Evolutionary conservation across 2,113 vertebrate species (phyloP).

Genomic region (Barbus barbus): DNA sequence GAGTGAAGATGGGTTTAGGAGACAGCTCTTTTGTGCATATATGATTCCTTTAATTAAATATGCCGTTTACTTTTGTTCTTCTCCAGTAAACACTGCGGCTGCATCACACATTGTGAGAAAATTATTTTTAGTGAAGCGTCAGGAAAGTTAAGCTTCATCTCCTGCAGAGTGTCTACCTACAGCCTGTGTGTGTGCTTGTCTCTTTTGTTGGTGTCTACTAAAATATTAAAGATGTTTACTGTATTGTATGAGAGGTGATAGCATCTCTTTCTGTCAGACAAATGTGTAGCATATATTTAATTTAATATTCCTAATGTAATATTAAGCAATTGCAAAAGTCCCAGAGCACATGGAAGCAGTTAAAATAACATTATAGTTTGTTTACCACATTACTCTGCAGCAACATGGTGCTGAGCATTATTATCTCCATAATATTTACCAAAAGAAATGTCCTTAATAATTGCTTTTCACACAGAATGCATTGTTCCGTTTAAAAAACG

Average conservation of each 20-base stretch:
- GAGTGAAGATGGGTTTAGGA: not conserved
- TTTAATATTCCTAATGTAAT: slow-evolving; percentile 34
- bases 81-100: slow-evolving; percentile 6
- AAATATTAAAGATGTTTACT: slow-evolving; percentile 56
- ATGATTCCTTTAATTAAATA: slow-evolving; percentile 4
- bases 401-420: not conserved
- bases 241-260: slow-evolving; percentile 18
- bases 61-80: slow-evolving; percentile 29
- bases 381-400: slow-evolving; percentile 21
- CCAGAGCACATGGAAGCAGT: not conserved
- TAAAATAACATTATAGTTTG: slow-evolving; percentile 29
- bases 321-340: slow-evolving; percentile 15
- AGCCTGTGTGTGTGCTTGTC: slow-evolving; percentile 10
- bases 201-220: slow-evolving; percentile 42
- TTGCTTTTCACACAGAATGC: not conserved
- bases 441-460: not conserved
- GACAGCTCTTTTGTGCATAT: not conserved
- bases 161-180: not conserved
- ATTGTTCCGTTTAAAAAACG: too few relatives aligned
- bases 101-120: slow-evolving; percentile 10
- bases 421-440: not conserved
- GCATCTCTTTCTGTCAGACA: slow-evolving; percentile 19
- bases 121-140: slow-evolving; percentile 28
- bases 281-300: slow-evolving; percentile 9
- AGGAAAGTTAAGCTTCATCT: slow-evolving; percentile 4